These are phyloP conservation scores for Drosophila repleta DNA, from an alignment of 1,140 invertebrate genomes.

Conservation along the genomic window DNA sequence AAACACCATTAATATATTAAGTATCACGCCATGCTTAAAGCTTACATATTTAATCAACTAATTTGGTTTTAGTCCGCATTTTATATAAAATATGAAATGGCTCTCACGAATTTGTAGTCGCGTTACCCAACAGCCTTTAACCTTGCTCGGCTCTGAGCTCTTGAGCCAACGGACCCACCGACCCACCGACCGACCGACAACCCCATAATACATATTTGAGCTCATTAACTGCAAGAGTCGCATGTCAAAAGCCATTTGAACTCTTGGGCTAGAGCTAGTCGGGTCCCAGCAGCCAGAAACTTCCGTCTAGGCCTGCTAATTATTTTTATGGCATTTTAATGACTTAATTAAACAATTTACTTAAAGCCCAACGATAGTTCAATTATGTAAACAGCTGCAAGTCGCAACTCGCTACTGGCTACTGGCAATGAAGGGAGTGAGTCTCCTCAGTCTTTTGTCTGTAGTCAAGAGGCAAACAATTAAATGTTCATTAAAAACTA, in stretches of 20 bases:
- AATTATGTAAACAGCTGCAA: slow-evolving; percentile 72
- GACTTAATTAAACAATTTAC: slow-evolving; percentile 81
- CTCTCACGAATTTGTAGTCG: slow-evolving; percentile 2
- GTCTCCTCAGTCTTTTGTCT: background rate
- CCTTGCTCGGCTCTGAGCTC: slow-evolving; percentile 8
- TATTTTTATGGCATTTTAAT: slow-evolving; percentile 81
- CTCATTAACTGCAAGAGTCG: slow-evolving; percentile 56
- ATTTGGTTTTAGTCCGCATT: slow-evolving; percentile 5
- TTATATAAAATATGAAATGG: background rate
- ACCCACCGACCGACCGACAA: background rate
- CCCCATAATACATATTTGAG: slow-evolving; percentile 21
- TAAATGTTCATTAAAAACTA: slow-evolving; percentile 74
- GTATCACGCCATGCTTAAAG: slow-evolving; percentile 5
- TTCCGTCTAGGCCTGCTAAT: slow-evolving; percentile 56
- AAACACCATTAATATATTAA: slow-evolving; percentile 8
- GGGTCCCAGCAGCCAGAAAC: slow-evolving; percentile 21
- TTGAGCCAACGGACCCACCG: too few species aligned
- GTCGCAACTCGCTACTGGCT: too few species aligned
- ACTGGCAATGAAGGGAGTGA: too few species aligned
- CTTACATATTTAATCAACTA: background rate
- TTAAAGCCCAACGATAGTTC: slow-evolving; percentile 58
- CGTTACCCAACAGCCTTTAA: slow-evolving; percentile 10
- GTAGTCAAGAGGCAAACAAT: slow-evolving; percentile 70
- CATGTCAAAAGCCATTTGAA: slow-evolving; percentile 71
- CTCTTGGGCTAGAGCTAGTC: slow-evolving; percentile 10